Conservation (phyloP, 2,113 vertebrate genomes). For the Pterocles burchelli region DNA sequence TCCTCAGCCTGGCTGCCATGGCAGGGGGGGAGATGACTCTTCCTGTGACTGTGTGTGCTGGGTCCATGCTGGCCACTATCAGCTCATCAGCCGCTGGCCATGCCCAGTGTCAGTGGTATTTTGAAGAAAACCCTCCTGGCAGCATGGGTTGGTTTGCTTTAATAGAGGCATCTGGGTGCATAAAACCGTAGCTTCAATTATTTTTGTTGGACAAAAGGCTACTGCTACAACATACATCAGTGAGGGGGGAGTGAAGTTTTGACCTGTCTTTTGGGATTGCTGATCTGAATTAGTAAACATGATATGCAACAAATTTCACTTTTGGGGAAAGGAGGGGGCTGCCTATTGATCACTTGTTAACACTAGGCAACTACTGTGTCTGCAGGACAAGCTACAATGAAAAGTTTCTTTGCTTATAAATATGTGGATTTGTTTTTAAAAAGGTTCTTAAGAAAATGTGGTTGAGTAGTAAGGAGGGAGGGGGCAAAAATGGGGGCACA, state of each 20-base stretch:
- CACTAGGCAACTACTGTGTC: neutral
- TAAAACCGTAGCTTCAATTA: neutral
- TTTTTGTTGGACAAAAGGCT: neutral
- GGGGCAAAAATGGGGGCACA: neutral
- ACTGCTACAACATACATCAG: neutral
- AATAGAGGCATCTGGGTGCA: neutral
- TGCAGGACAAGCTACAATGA: neutral
- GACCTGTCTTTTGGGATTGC: neutral
- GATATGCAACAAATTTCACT: neutral
- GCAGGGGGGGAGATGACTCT: neutral
- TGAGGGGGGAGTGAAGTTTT: neutral
- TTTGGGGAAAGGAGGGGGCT: neutral
- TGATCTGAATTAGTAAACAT: neutral
- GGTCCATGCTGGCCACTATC: fast-evolving
- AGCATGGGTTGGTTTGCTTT: neutral
- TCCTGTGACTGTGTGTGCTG: neutral
- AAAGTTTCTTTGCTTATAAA: neutral
- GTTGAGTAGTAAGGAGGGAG: neutral
- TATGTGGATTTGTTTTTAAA: neutral
- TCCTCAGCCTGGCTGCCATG: fast-evolving
- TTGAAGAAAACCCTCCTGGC: neutral
- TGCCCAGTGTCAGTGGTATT: fast-evolving
- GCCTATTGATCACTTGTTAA: neutral
- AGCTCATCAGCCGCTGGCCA: fast-evolving
- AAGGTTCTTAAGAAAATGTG: neutral